phyloP scores from a whole-genome alignment of 2,888 invertebrate genomes.

The Drosophila suboccidentalis region DNA sequence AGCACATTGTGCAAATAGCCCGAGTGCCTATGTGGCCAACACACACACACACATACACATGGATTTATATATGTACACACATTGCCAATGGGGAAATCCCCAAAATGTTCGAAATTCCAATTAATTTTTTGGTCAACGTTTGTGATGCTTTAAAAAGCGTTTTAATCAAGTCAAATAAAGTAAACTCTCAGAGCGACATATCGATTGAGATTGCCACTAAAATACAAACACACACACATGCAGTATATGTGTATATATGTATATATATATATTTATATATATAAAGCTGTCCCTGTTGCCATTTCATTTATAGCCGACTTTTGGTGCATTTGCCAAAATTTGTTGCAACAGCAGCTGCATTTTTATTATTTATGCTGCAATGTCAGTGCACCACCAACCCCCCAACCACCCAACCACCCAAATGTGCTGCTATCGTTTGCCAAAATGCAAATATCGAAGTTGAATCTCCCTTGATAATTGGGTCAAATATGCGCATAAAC shows the following conservation, averaged over 20 bases:
- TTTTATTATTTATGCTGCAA: conserved; percentile 66
- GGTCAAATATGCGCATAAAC: conserved; percentile 79
- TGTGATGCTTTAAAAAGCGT: conserved; percentile 72
- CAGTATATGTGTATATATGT: neutral
- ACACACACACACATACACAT: conserved; percentile 13
- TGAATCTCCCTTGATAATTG: conserved; percentile 60
- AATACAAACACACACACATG: conserved; percentile 20
- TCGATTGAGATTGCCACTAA: conserved; percentile 42
- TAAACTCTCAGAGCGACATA: conserved; percentile 58
- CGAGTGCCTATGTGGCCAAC: conserved; percentile 33
- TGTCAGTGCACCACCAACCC: neutral
- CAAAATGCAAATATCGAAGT: conserved; percentile 68
- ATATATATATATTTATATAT: neutral
- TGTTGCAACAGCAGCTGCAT: conserved; percentile 75
- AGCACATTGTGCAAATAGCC: conserved; percentile 66
- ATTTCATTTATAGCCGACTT: conserved; percentile 57
- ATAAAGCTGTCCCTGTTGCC: conserved; percentile 14
- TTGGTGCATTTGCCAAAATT: conserved; percentile 71
- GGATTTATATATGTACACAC: neutral
- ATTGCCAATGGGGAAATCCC: conserved; percentile 49
- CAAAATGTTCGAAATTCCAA: conserved; percentile 73
- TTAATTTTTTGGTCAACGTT: conserved; percentile 76
- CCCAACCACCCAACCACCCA: neutral
- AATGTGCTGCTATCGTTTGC: conserved; percentile 34
- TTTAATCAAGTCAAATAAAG: conserved; percentile 79